Evolutionary conservation across 1,140 invertebrate genomes (phyloP).

Genomic region (Drosophila subobscura): DNA sequence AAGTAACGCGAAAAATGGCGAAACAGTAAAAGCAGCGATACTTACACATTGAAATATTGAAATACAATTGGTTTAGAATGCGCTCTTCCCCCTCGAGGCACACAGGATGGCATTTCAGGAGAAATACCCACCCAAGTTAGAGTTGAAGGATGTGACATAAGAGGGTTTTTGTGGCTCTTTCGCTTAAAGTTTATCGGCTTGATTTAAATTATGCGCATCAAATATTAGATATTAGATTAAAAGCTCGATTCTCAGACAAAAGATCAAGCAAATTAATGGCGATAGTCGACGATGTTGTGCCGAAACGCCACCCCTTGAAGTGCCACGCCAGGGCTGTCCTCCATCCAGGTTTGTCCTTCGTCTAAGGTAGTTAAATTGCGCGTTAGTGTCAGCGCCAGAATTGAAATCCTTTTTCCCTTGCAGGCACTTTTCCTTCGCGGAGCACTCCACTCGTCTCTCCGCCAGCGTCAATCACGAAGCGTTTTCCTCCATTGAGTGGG

Average conservation of each 20-base stretch:
- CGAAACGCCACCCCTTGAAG: conserved; percentile 9
- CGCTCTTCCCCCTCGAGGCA: not conserved
- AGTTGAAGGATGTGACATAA: conserved; percentile 23
- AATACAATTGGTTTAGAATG: conserved; percentile 72
- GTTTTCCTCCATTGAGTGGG: conserved; percentile 65
- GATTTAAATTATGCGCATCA: conserved; percentile 30
- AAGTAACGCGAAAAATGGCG: conserved; percentile 64
- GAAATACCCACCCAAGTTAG: not conserved
- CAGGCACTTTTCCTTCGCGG: conserved; percentile 13
- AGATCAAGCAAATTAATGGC: conserved; percentile 1
- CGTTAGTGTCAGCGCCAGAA: conserved; percentile 65
- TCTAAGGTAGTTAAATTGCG: conserved; percentile 67
- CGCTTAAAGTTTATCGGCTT: conserved; percentile 19
- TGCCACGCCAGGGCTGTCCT: conserved; percentile 24
- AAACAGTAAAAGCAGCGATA: conserved; percentile 53
- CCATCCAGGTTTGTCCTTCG: not conserved
- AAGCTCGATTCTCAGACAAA: not conserved
- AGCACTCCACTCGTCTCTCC: not conserved
- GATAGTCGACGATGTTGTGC: conserved; percentile 8
- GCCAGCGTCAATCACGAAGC: conserved; percentile 66
- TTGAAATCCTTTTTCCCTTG: conserved; percentile 64
- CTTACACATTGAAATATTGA: conserved; percentile 74
- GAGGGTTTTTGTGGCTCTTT: conserved; percentile 18
- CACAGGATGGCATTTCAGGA: conserved; percentile 28
- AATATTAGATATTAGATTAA: conserved; percentile 16